Evolutionary conservation across 2,888 invertebrate genomes (phyloP).

Genomic region (Eupithecia subumbrata): DNA sequence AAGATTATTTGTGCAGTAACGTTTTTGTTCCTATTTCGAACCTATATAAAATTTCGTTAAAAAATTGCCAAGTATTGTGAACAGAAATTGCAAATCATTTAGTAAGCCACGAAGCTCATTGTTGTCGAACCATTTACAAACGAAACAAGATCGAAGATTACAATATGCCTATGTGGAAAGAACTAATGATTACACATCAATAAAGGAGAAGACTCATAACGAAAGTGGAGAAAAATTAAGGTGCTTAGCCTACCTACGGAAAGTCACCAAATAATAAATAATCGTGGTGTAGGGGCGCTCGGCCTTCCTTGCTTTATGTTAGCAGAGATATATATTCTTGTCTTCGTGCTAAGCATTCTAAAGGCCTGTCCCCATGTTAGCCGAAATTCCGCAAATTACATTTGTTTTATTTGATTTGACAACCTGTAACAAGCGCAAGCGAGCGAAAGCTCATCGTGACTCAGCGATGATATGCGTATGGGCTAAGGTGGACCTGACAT

Average conservation of each 20-base stretch:
- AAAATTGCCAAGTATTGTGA: constrained; percentile 8
- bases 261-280: constrained; percentile 35
- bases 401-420: background rate
- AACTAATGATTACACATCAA: constrained; percentile 31
- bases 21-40: constrained; percentile 43
- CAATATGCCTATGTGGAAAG: constrained; percentile 17
- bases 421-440: background rate
- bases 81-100: constrained; percentile 18
- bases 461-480: background rate
- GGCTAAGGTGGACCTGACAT: constrained; percentile 33
- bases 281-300: background rate
- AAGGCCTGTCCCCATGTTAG: constrained; percentile 34
- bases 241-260: constrained; percentile 38
- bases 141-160: constrained; percentile 11
- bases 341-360: constrained; percentile 41
- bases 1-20: constrained; percentile 48
- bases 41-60: constrained; percentile 18
- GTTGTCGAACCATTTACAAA: constrained; percentile 16
- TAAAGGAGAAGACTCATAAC: constrained; percentile 28
- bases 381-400: background rate
- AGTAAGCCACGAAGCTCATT: constrained; percentile 13
- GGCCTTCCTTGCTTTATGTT: background rate
- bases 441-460: background rate
- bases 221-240: constrained; percentile 34
- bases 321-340: constrained; percentile 7